Evolutionary conservation across 2,888 invertebrate species (phyloP), one percentile per base, ranked within the genome.

Genomic region (Mimas tiliae): DNA sequence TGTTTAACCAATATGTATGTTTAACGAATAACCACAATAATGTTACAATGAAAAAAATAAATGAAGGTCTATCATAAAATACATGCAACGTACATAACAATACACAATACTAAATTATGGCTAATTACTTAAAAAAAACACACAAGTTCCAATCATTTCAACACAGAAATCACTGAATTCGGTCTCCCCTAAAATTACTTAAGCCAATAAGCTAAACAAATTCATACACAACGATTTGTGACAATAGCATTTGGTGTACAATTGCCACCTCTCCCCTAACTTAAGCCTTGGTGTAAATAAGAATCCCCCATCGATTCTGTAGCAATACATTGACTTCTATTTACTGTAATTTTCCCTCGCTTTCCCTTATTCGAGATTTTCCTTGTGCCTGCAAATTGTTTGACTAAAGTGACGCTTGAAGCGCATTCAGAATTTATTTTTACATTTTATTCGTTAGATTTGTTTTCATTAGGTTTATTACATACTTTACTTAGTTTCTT

Each of bases 321-420:
- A 71, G 71, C 76, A 79, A 85, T 86, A 84, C 85, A 88, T 86
- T 83, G 84, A 86, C 83, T 88, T 76, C 76, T 78, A 79, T 78
- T 82, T 82, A 65, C 65, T 65, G 77, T 73, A 75, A 72, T 16
- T 55, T 55, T 63, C 75, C 76, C 79, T 76, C 76, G 69, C 64
- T 72, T 68, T 68, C 58, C 58, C 58, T 21, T 58, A 58, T 12
- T 58, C 19, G 12, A 19, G 38, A 19, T 38, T 58, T 55, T 58
- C 42, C 58, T 9, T 58, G 7, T 4, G 55, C 50, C 9, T 16
- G 19, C 50, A 50, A 19, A 50, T 19, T 21, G n/a, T 19, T 58
- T 42, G 58, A 19, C 12, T 42, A 50, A 6, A 42, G 58, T 58
- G 19, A 42, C 58, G 58, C 58, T 58, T 58, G 19, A 58, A 58